Percentiles rank a stretch among this genome's conserved stretches.
Conservation (phyloP, 2,113 vertebrate genomes). For the Bambusicola thoracicus region DNA sequence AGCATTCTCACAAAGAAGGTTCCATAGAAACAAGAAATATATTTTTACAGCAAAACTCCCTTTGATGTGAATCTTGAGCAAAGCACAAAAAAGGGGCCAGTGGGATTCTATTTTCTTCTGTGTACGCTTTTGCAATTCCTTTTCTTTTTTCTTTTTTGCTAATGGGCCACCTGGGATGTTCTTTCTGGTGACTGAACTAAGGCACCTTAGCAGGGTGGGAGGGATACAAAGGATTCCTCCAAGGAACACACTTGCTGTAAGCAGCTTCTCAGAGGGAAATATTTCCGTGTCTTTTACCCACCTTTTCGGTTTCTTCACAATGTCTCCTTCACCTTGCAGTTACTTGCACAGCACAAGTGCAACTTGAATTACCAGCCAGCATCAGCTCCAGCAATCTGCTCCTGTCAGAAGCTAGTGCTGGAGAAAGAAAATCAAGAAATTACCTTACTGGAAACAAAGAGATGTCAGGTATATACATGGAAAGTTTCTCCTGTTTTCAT, state of each 20-base stretch:
- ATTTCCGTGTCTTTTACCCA: neutral
- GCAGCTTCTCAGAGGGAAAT: neutral
- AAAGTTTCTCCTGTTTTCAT: neutral
- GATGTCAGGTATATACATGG: neutral
- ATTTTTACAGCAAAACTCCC: neutral
- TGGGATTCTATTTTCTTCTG: neutral
- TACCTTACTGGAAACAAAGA: neutral
- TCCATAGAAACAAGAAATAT: neutral
- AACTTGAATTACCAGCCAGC: neutral
- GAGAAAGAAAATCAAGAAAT: neutral
- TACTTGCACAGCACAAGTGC: neutral
- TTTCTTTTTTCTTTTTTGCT: neutral
- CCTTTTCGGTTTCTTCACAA: neutral
- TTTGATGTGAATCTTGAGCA: neutral
- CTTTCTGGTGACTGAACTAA: neutral
- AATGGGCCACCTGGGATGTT: neutral
- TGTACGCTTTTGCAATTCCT: neutral
- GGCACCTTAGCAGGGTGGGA: neutral
- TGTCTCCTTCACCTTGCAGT: neutral
- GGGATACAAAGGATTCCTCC: neutral
- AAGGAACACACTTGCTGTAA: neutral
- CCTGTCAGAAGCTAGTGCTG: neutral
- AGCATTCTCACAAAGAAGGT: neutral
- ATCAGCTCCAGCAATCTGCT: neutral
- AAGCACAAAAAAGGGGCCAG: neutral